Conservation (phyloP, 37 sponge, comb jelly and placozoan species). For the Chondrilla cf. caribensis region DNA sequence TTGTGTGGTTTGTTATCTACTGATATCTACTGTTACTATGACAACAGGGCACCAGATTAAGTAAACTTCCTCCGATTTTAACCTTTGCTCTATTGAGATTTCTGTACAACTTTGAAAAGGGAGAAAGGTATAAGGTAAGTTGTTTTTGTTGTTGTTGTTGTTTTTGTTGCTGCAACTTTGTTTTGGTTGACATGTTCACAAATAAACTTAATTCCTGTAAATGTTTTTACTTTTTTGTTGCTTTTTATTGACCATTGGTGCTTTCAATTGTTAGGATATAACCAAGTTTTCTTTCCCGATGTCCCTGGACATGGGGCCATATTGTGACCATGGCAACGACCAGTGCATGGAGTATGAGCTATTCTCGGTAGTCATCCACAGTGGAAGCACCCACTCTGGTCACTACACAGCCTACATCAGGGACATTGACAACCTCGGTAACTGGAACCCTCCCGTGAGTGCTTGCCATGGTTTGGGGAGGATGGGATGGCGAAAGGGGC, state of each 20-base stretch:
- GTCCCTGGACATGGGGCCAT: slow-evolving; percentile 81
- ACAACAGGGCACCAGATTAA: slow-evolving; percentile 52
- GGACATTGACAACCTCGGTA: slow-evolving; percentile 72
- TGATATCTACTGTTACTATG: no score
- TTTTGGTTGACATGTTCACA: no score
- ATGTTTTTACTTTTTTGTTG: no score
- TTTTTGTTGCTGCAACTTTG: not conserved
- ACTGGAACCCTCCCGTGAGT: slow-evolving; percentile 79
- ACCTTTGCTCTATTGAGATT: slow-evolving; percentile 85
- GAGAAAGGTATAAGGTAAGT: slow-evolving; percentile 81
- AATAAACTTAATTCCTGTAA: no score
- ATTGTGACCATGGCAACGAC: slow-evolving; percentile 35
- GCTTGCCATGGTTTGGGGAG: not conserved
- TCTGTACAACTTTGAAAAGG: slow-evolving; percentile 78
- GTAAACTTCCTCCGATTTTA: slow-evolving; percentile 78
- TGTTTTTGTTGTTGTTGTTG: not conserved
- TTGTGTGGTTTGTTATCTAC: no score
- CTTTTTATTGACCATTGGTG: no score
- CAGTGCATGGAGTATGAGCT: slow-evolving; percentile 58
- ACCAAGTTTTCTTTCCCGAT: slow-evolving; percentile 75
- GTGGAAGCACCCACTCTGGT: slow-evolving; percentile 91
- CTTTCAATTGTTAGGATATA: no score
- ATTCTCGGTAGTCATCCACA: slow-evolving; percentile 90
- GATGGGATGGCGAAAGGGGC: no score
- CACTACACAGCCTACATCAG: slow-evolving; percentile 86